Base-by-base conservation (phyloP, 2,113 vertebrate species). In the Tachysurus fulvidraco region DNA sequence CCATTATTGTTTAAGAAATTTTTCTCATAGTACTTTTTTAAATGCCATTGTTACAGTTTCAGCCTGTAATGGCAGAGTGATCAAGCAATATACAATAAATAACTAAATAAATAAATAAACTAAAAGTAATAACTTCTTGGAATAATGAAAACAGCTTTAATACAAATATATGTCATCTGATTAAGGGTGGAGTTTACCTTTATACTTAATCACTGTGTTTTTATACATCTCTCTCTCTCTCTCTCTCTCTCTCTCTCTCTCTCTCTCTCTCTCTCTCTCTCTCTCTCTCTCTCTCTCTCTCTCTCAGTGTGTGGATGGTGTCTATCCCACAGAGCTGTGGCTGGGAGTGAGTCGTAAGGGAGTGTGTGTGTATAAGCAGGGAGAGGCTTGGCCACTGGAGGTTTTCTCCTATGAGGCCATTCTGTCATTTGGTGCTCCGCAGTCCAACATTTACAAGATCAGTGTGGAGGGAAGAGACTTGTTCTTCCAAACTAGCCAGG, bases 321-420 rank as follows among this genome's bases (percentile, higher is more conserved):
- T 95, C 78, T 99, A 98, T 92, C 97, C 98, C 3, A 93, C 94
- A 11, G 97, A 98, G 67, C 89, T 99, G 85, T 99, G 98, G 98
- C 50, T 99, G 89, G 97, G 97, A 0, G 96, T 99, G 60, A 97
- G 97, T 0, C 95, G 96, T 0, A 96, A 97, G 3, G 96, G 98
- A 0, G 95, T 99, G 83, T 98, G 98, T 0, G 96, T 99, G 86
- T 99, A 99, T 94, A 98, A 98, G 83, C 96, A 97, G 0, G 97
- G 98, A 1, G 98, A 99, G 90, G 95, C 96, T 0, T 95, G 95
- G 85, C 98, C 98, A 0, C 90, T 99, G 90, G 97, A 99, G 91
- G 95, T 97, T 79, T 98, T 99, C 92, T 96, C 96, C 7, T 99
- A 99, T 0, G 98, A 99, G 1, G 96, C 96, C 80, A 98, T 99